Percentiles rank a stretch among this genome's conserved stretches.
Evolutionary conservation across 92 coral and sea anemone species (phyloP).

Genomic region (Palythoa grandiflora): DNA sequence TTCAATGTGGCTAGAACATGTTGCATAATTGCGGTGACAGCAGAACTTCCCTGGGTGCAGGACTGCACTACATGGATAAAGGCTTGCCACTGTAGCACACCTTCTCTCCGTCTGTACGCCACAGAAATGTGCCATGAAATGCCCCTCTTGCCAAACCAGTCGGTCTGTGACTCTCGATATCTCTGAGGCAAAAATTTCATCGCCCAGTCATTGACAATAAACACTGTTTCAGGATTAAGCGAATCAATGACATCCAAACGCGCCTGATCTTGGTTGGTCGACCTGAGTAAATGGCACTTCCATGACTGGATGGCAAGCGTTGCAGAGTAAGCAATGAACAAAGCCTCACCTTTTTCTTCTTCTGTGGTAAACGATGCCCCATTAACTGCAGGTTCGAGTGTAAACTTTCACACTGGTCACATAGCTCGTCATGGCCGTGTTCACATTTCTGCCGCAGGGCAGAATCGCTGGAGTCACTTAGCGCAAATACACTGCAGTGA

Average conservation of each 20-base stretch:
- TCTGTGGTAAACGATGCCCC: constrained; percentile 51
- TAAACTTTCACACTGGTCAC: constrained; percentile 53
- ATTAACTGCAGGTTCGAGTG: constrained; percentile 38
- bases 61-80: constrained; percentile 53
- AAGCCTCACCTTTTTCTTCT: constrained; percentile 57
- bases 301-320: constrained; percentile 55
- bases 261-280: constrained; percentile 58
- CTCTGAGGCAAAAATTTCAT: constrained; percentile 38
- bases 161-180: constrained; percentile 55
- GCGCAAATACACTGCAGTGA: no score
- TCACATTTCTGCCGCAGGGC: constrained; percentile 26
- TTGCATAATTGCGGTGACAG: constrained; percentile 46
- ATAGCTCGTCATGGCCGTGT: constrained; percentile 56
- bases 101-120: constrained; percentile 54
- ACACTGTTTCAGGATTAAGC: constrained; percentile 52
- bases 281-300: constrained; percentile 45
- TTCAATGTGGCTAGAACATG: constrained; percentile 49
- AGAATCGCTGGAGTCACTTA: no score
- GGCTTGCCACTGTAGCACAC: constrained; percentile 53
- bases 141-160: constrained; percentile 52
- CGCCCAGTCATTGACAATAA: constrained; percentile 28
- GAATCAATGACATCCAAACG: constrained; percentile 47
- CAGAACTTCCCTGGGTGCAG: constrained; percentile 53
- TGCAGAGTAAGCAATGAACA: constrained; percentile 37
- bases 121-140: constrained; percentile 26